Evolutionary conservation across 2,888 invertebrate species (phyloP), one percentile per base, ranked within the genome.

Genomic region (Euzetes globulus): DNA sequence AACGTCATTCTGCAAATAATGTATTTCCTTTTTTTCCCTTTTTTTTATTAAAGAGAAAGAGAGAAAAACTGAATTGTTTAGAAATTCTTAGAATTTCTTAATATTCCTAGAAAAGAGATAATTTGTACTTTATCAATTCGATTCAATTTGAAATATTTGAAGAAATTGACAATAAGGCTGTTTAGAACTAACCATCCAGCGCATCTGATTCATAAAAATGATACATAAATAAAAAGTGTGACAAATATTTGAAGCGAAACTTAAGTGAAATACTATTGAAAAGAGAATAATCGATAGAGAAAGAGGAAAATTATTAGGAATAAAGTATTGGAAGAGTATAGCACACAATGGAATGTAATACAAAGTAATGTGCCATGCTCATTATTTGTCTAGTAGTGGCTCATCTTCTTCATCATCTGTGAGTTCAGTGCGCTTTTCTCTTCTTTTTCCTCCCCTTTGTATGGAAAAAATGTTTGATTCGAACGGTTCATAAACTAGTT

Each of bases 401-500:
- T 65, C 65, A 65, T 65, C 65, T 37, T 65, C 65, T 60, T 65
- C 37, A 37, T 65, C 37, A 65, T 65, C 17, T 37, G 17, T 15
- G 19, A 65, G 17, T 65, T 65, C 37, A 37, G 13, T 65, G 37
- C 63, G 29, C 33, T 65, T 65, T 65, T 37, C 65, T 37, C 33
- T n/a, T 33, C 37, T 33, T 65, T 65, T 33, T 19, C 65, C 37
- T 37, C 65, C 65, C 65, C 37, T 65, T 58, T 29, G 37, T 33
- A 65, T 65, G 29, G 37, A 65, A 65, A 37, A n/a, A 11, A 37
- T 37, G 33, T 37, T 65, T 65, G 65, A 65, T 65, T 33, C 15
- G 19, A 65, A 37, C 33, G 65, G 37, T 65, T 65, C 65, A 65
- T 65, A 65, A 65, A 65, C 37, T 65, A 65, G 33, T 33, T 29